phyloP scores from a whole-genome alignment of 2,113 vertebrate genomes.

The Carassius gibelio region DNA sequence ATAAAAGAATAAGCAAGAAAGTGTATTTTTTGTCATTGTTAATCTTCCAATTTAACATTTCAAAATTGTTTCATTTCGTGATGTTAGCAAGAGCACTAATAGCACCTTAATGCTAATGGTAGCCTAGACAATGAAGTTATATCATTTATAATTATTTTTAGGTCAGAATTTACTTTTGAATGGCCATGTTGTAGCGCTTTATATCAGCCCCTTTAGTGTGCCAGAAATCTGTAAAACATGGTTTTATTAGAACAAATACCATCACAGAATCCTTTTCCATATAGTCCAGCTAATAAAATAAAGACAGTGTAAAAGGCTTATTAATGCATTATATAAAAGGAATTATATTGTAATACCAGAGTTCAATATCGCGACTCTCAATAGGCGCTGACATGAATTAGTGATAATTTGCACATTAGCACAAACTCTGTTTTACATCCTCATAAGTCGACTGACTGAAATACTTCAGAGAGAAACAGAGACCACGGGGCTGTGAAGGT shows the following conservation, averaged over 20 bases:
- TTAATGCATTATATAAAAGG: neutral
- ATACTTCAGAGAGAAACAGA: neutral
- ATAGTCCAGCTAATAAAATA: neutral
- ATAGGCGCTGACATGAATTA: neutral
- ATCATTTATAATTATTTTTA: neutral
- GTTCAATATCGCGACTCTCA: neutral
- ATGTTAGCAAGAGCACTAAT: conserved; percentile 21
- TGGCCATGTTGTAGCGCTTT: neutral
- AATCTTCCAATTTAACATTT: conserved; percentile 43
- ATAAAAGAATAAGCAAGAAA: conserved; percentile 16
- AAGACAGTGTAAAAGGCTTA: neutral
- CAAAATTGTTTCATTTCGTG: conserved; percentile 23
- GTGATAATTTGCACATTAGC: conserved; percentile 7
- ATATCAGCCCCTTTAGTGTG: neutral
- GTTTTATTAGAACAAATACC: neutral
- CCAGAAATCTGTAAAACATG: neutral
- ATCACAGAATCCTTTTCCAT: neutral
- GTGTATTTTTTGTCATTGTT: neutral
- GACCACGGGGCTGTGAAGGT: conserved; percentile 1
- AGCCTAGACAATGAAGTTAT: conserved; percentile 14
- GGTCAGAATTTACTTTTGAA: neutral
- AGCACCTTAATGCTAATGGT: conserved; percentile 42
- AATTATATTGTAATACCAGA: conserved; percentile 28
- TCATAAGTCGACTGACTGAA: conserved; percentile 17
- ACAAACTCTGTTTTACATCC: conserved; percentile 20